Evolutionary conservation across 2,113 vertebrate species (phyloP).

Genomic region (Australoheros scitulus): DNA sequence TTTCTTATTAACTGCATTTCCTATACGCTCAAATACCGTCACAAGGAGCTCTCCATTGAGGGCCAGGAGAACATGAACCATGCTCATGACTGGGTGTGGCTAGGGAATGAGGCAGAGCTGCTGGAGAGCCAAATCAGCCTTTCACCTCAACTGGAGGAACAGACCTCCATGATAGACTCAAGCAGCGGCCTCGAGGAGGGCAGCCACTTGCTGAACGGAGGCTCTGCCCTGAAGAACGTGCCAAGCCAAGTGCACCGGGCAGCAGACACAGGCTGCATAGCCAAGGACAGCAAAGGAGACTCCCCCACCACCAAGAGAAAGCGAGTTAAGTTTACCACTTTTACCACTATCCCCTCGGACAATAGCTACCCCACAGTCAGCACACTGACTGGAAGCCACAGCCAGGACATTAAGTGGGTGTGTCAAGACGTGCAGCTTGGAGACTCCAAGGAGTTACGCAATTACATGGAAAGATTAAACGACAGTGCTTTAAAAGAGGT

Average conservation of each 20-base stretch:
- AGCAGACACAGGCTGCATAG: slow-evolving; percentile 62
- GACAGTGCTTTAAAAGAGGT: slow-evolving; percentile 82
- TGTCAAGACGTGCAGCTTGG: slow-evolving; percentile 86
- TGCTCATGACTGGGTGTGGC: slow-evolving; percentile 98
- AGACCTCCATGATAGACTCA: slow-evolving; percentile 87
- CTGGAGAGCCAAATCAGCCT: slow-evolving; percentile 83
- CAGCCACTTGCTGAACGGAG: slow-evolving; percentile 85
- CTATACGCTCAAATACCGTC: slow-evolving; percentile 91
- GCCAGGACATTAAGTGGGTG: slow-evolving; percentile 92
- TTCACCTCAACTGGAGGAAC: slow-evolving; percentile 82
- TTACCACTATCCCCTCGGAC: slow-evolving; percentile 87
- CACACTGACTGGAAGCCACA: slow-evolving; percentile 80
- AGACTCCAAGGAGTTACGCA: slow-evolving; percentile 84
- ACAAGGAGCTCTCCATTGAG: slow-evolving; percentile 92
- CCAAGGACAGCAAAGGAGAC: slow-evolving; percentile 80
- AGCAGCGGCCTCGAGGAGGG: slow-evolving; percentile 81
- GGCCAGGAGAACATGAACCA: slow-evolving; percentile 88
- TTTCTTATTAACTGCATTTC: slow-evolving; percentile 97
- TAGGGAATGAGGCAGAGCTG: slow-evolving; percentile 91
- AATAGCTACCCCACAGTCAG: slow-evolving; percentile 83
- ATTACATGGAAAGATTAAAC: slow-evolving; percentile 88
- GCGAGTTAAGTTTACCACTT: slow-evolving; percentile 93
- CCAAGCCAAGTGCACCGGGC: slow-evolving; percentile 83
- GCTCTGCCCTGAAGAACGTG: slow-evolving; percentile 78
- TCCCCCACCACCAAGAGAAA: slow-evolving; percentile 90